These are phyloP conservation scores for Syncerus caffer DNA, from an alignment of 2,797 vertebrate species.

Conservation along the genomic window DNA sequence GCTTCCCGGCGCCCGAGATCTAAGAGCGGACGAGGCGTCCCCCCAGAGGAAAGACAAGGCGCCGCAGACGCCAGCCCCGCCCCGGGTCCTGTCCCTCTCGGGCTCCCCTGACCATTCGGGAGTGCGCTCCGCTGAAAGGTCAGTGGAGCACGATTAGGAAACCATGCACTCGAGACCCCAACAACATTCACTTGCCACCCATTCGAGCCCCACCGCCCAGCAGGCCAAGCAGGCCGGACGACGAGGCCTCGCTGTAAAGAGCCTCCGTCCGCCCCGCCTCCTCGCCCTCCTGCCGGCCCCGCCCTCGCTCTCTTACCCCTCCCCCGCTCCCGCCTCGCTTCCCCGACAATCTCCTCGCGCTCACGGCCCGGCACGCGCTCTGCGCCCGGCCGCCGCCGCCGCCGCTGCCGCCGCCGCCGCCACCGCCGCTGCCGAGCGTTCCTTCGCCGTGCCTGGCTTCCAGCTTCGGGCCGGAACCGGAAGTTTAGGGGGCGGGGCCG, in stretches of 20 bases:
- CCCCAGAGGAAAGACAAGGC: conserved; percentile 38
- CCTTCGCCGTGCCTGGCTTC: conserved; percentile 49
- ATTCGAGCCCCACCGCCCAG: background rate
- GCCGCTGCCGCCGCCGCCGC: background rate
- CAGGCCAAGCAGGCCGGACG: conserved; percentile 60
- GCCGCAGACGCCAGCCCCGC: conserved; percentile 23
- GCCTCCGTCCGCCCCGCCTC: conserved; percentile 54
- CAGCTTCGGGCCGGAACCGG: conserved; percentile 76
- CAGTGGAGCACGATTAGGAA: rapidly evolving
- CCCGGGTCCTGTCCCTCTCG: background rate
- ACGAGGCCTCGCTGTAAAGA: conserved; percentile 50
- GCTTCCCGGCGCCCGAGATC: background rate
- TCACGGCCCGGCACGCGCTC: conserved; percentile 68
- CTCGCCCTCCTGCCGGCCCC: conserved; percentile 36
- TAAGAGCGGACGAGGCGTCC: background rate
- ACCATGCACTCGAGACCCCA: background rate
- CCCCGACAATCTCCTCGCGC: conserved; percentile 68
- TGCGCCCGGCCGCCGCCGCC: background rate
- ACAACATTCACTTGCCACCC: background rate
- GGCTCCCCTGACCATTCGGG: background rate
- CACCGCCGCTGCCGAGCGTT: conserved; percentile 45
- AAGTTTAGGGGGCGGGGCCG: conserved; percentile 74
- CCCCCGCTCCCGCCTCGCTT: conserved; percentile 55
- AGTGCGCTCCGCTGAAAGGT: rapidly evolving
- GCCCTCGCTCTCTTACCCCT: conserved; percentile 50